Percentiles rank a stretch among this genome's conserved stretches.
Conservation (phyloP, 2,113 vertebrate species). For the Uropsilus gracilis region DNA sequence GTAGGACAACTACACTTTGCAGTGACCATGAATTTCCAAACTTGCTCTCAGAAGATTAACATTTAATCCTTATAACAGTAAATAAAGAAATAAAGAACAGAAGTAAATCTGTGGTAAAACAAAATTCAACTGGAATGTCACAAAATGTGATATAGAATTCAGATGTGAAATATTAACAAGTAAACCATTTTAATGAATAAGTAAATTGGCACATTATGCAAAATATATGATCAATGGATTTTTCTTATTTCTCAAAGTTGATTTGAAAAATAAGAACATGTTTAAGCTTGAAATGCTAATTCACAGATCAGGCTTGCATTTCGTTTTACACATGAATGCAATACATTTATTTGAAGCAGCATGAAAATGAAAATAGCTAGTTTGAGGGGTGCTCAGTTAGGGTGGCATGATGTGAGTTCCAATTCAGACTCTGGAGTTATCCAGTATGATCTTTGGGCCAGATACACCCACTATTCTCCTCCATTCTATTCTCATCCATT, state of each 20-base stretch:
- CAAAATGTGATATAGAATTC: constrained; percentile 23
- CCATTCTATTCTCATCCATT: constrained; percentile 6
- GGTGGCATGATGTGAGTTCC: neutral
- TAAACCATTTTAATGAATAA: constrained; percentile 34
- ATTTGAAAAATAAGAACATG: constrained; percentile 14
- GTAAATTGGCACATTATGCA: neutral
- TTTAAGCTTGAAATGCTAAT: constrained; percentile 1
- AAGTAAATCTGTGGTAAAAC: constrained; percentile 41
- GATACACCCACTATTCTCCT: neutral
- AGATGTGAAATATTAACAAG: constrained; percentile 17
- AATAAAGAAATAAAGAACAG: constrained; percentile 33
- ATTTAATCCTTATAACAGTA: neutral
- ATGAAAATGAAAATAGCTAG: constrained; percentile 12
- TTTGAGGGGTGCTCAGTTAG: neutral
- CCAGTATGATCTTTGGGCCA: neutral
- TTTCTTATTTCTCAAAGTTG: constrained; percentile 51
- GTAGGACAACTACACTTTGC: neutral
- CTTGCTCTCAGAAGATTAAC: neutral
- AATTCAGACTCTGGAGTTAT: neutral
- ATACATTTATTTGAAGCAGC: constrained; percentile 34
- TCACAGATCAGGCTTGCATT: neutral
- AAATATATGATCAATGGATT: neutral
- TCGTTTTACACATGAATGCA: neutral
- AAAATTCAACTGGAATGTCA: constrained; percentile 48
- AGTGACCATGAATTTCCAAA: constrained; percentile 39